Conservation (phyloP, 2,797 vertebrate genomes). For the Enteromius trimaculatus region DNA sequence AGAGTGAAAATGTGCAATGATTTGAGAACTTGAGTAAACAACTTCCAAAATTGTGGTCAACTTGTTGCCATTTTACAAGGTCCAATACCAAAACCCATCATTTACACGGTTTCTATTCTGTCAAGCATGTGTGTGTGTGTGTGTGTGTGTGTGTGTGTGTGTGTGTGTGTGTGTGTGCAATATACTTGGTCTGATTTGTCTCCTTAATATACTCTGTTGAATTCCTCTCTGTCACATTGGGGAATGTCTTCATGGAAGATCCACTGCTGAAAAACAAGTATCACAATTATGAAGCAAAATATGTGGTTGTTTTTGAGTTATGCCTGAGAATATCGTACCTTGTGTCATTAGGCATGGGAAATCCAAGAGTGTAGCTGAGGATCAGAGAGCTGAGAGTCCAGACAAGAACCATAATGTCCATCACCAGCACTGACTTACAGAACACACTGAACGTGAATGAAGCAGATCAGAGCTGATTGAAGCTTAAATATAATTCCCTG, state of each 20-base stretch:
- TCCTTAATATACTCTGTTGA: background rate
- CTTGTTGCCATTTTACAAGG: too few species aligned
- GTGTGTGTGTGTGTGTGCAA: too few species aligned
- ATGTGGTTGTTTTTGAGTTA: background rate
- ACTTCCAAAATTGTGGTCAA: too few species aligned
- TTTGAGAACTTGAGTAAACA: too few species aligned
- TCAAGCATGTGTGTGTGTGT: too few species aligned
- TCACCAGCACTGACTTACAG: background rate
- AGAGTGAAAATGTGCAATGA: too few species aligned
- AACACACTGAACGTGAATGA: background rate
- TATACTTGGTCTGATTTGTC: background rate
- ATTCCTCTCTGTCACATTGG: background rate
- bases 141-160: too few species aligned
- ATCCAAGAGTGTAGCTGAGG: slow-evolving; percentile 6
- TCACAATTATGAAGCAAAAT: background rate
- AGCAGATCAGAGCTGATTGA: background rate
- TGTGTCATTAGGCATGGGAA: background rate
- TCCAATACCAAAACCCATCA: background rate
- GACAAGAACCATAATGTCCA: slow-evolving; percentile 22
- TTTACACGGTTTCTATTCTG: background rate
- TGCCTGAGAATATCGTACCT: slow-evolving; percentile 39
- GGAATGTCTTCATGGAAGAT: background rate
- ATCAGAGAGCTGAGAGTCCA: slow-evolving; percentile 20
- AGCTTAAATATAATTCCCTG: too few species aligned
- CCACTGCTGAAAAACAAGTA: background rate